phyloP scores from a whole-genome alignment of 1,140 invertebrate species.

The Scaptomyza montana region DNA sequence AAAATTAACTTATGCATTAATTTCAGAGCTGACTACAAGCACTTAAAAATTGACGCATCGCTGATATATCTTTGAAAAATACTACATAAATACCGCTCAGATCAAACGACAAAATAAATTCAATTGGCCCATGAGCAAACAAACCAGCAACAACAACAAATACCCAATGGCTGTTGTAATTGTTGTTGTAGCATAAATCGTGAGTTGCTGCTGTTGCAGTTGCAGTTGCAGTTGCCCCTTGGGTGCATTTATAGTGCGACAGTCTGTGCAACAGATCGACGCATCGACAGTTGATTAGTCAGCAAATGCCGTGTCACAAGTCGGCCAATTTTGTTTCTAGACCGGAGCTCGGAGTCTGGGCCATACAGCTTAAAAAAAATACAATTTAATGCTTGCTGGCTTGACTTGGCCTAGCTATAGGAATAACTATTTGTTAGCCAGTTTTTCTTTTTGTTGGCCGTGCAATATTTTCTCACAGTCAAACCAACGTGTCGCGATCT shows the following conservation, averaged over 20 bases:
- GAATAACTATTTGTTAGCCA: constrained; percentile 16
- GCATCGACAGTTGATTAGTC: constrained; percentile 65
- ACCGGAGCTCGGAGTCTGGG: constrained; percentile 22
- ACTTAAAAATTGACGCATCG: constrained; percentile 18
- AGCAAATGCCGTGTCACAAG: constrained; percentile 51
- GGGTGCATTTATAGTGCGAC: constrained; percentile 26
- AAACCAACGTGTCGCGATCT: constrained; percentile 29
- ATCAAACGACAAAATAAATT: constrained; percentile 42
- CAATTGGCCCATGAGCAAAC: constrained; percentile 39
- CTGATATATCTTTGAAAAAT: neutral
- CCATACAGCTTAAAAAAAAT: neutral
- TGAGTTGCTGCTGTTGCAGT: constrained; percentile 43
- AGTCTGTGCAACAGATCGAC: constrained; percentile 22
- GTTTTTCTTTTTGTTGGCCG: constrained; percentile 11
- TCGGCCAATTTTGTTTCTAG: constrained; percentile 49
- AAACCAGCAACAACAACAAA: constrained; percentile 39
- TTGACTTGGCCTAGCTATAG: constrained; percentile 18
- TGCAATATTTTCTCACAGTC: constrained; percentile 58
- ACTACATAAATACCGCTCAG: constrained; percentile 29
- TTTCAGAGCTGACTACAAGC: constrained; percentile 13
- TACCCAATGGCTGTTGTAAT: constrained; percentile 38
- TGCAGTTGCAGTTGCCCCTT: constrained; percentile 21
- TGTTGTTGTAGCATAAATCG: constrained; percentile 52
- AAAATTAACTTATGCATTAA: neutral
- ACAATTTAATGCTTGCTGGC: constrained; percentile 5